Evolutionary conservation across 2,797 vertebrate genomes (phyloP), one percentile per base, ranked within the genome.

Genomic region (Lepidocolaptes lacrymiger): DNA sequence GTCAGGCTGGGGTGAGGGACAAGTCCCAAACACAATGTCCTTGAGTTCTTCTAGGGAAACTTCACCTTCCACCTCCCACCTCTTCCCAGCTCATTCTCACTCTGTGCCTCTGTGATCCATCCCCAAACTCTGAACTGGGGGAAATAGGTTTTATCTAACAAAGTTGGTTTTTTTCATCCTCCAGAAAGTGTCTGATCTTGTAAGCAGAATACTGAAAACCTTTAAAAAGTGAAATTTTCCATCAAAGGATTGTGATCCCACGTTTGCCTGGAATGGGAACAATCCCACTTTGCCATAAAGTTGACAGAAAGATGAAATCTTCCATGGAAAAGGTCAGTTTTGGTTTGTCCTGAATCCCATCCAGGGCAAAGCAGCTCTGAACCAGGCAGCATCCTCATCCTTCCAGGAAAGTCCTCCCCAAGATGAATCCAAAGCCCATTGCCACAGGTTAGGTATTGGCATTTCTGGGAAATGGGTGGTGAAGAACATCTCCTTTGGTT

Each of bases 221-320:
- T 62, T 72, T 13, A 3, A 39, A 37, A 73, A 48, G 46, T 9
- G 16, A 69, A 1, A 3, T 15, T 19, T 51, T 36, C 46, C n/a
- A 5, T 24, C 27, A 10, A 46, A 46, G 49, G 6, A 11, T 5
- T 7, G 46, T 1, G 10, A 44, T 75, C 30, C 49, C 0, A 0
- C 0, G 6, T 30, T 64, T 71, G 23, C 39, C 74, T 10, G 71
- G 39, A 37, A 34, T 3, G 28, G 74, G 55, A 81, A 5, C 12
- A 7, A 37, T 20, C 68, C 43, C 75, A 36, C 22, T 10, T 36
- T 44, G 54, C 22, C 7, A 3, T 22, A 1, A 61, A 21, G 49
- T 16, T 44, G 37, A 10, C 23, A 44, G 55, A n/a, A 73, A 48
- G 39, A 61, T 49, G 55, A 71, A 74, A 63, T 49, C n/a, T 77